These are phyloP conservation scores for Drosophila ambigua DNA, from an alignment of 1,140 invertebrate species.

Conservation along the genomic window DNA sequence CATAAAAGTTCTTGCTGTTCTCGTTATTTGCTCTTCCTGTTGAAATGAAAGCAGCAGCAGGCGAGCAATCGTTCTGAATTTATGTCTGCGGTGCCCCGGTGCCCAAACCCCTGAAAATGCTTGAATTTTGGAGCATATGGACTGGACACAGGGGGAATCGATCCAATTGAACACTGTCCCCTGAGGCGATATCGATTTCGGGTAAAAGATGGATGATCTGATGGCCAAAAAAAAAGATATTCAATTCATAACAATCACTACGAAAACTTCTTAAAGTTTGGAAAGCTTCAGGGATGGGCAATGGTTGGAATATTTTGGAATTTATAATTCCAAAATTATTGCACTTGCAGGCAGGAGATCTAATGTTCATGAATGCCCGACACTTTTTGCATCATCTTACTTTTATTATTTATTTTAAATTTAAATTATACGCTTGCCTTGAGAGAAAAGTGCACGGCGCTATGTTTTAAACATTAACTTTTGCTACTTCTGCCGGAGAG, in stretches of 20 bases:
- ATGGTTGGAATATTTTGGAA: too few relatives aligned
- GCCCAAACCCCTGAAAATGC: constrained; percentile 4
- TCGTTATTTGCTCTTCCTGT: constrained; percentile 58
- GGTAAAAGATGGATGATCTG: constrained; percentile 19
- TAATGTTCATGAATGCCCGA: neutral
- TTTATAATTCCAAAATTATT: too few relatives aligned
- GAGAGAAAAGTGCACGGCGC: constrained; percentile 73
- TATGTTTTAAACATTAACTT: constrained; percentile 78
- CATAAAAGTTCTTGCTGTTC: constrained; percentile 21
- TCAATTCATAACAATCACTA: too few relatives aligned
- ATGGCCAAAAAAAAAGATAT: neutral
- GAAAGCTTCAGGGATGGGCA: too few relatives aligned
- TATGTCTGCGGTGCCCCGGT: constrained; percentile 25
- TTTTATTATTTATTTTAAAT: constrained; percentile 76
- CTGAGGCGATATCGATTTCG: constrained; percentile 18
- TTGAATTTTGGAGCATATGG: constrained; percentile 33
- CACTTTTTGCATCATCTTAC: constrained; percentile 13
- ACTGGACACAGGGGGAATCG: constrained; percentile 11
- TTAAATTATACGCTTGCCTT: constrained; percentile 75
- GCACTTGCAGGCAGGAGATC: constrained; percentile 20
- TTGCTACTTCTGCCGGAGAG: constrained; percentile 32
- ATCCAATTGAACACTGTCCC: constrained; percentile 25
- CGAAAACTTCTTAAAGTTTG: too few relatives aligned
- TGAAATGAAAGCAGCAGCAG: constrained; percentile 76
- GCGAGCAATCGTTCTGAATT: constrained; percentile 63